A percentile compares a stretch with the other conserved stretches of the same genome.
These are phyloP conservation scores for Apogon talboti DNA, from an alignment of 2,797 vertebrate genomes.

Conservation along the genomic window DNA sequence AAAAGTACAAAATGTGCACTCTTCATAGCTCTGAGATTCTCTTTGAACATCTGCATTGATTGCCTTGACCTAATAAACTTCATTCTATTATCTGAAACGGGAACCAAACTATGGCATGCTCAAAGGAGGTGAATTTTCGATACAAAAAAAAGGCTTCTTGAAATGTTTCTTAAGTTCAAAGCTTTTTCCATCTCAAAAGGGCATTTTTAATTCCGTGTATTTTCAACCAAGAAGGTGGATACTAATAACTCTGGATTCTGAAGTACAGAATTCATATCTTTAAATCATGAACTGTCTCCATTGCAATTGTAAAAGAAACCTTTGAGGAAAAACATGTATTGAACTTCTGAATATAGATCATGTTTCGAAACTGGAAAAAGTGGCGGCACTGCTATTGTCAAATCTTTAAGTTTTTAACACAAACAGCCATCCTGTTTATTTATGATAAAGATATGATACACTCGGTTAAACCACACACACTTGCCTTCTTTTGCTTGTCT, in stretches of 20 bases:
- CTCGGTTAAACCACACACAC: not conserved
- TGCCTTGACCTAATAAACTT: constrained; percentile 90
- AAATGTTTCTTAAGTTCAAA: constrained; percentile 95
- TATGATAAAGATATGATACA: constrained; percentile 14
- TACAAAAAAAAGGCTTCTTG: constrained; percentile 86
- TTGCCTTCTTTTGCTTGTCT: constrained; percentile 42
- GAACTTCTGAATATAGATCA: constrained; percentile 53
- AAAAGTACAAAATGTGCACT: constrained; percentile 88
- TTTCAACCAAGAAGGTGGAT: constrained; percentile 79
- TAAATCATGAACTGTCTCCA: constrained; percentile 76
- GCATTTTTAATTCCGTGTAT: constrained; percentile 94
- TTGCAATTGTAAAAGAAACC: constrained; percentile 78
- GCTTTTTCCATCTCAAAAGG: constrained; percentile 91
- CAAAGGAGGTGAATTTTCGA: constrained; percentile 91
- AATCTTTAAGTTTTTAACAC: constrained; percentile 6
- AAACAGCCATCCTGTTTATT: too few relatives aligned
- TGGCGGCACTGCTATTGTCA: constrained; percentile 12
- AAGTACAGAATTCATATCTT: constrained; percentile 80
- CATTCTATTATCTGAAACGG: constrained; percentile 93
- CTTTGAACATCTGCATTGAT: constrained; percentile 97
- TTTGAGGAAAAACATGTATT: constrained; percentile 63
- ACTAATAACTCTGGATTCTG: constrained; percentile 79
- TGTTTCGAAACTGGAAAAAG: constrained; percentile 34
- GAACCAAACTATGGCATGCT: constrained; percentile 88
- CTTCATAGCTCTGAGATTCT: constrained; percentile 92